A percentile compares a stretch with the other conserved stretches of the same genome.
These are phyloP conservation scores for Slavum lentiscoides DNA, from an alignment of 2,888 invertebrate genomes.

Conservation along the genomic window DNA sequence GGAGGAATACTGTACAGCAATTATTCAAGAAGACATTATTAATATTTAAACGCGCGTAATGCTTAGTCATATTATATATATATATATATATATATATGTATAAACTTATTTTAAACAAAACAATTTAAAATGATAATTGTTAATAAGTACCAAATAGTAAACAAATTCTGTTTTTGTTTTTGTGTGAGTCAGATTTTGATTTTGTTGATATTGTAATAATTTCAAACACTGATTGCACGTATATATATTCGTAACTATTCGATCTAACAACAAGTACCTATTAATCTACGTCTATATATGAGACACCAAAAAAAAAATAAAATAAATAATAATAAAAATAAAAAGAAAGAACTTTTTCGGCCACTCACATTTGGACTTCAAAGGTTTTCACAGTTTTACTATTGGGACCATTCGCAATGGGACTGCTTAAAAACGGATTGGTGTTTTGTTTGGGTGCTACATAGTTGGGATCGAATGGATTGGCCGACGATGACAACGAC, in stretches of 20 bases:
- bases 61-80: too few species aligned
- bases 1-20: background rate
- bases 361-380: constrained; percentile 57
- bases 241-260: background rate
- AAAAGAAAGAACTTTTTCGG: background rate
- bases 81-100: too few species aligned
- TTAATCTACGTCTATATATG: too few species aligned
- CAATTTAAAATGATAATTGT: too few species aligned
- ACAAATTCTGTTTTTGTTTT: too few species aligned
- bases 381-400: constrained; percentile 57
- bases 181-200: background rate
- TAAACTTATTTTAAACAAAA: too few species aligned
- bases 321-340: too few species aligned
- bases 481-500: background rate
- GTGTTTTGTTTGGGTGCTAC: constrained; percentile 54
- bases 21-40: too few species aligned
- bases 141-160: too few species aligned
- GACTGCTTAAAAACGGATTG: constrained; percentile 56
- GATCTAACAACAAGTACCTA: background rate
- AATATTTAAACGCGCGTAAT: too few species aligned
- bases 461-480: constrained; percentile 58
- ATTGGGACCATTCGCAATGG: constrained; percentile 54
- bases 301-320: too few species aligned
- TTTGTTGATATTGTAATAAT: background rate
- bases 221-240: constrained; percentile 28